Conservation (phyloP, 2,888 invertebrate genomes). For the Callosobruchus maculatus region DNA sequence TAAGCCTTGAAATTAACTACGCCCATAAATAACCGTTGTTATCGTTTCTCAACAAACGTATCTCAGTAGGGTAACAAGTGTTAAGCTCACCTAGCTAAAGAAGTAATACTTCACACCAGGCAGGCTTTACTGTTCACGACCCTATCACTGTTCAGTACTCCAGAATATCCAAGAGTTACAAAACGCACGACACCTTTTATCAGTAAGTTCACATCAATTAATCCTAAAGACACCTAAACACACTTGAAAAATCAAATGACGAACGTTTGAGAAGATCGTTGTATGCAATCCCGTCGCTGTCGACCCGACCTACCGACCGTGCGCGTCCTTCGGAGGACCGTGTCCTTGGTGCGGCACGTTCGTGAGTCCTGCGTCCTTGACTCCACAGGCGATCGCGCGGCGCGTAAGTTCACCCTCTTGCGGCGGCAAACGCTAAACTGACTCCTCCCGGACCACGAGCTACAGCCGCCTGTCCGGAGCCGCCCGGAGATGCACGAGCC, state of each 20-base stretch:
- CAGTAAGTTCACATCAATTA: neutral
- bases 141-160: neutral
- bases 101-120: no score
- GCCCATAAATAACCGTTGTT: no score
- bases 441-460: conserved; percentile 43
- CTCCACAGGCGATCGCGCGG: neutral
- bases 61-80: no score
- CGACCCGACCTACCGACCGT: conserved; percentile 14
- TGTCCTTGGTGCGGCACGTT: neutral
- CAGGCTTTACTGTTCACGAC: neutral
- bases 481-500: conserved; percentile 14
- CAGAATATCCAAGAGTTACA: neutral
- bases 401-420: neutral
- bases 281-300: neutral
- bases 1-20: no score
- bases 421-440: conserved; percentile 36
- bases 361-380: neutral
- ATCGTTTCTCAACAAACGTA: no score
- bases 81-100: no score
- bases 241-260: neutral
- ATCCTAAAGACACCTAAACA: neutral
- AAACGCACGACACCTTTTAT: neutral
- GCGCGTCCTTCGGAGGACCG: conserved; percentile 12
- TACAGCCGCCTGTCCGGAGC: conserved; percentile 29
- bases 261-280: neutral